Evolutionary conservation across 2,113 vertebrate species (phyloP).

Genomic region (Hydropotes inermis): DNA sequence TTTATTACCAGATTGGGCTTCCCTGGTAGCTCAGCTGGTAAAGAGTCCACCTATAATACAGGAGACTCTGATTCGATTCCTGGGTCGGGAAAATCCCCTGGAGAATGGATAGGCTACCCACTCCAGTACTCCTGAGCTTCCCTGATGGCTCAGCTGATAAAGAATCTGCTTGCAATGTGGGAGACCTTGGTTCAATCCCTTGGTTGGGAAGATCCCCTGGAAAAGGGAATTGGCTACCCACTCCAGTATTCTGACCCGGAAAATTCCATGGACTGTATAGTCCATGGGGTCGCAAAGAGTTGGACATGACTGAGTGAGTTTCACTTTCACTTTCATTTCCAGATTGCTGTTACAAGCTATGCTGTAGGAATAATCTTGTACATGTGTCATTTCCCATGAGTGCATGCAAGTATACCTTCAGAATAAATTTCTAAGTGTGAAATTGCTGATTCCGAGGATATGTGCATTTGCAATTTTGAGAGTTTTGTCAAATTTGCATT

Average conservation of each 20-base stretch:
- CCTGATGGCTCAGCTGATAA: background rate
- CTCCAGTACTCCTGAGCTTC: background rate
- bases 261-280: background rate
- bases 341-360: background rate
- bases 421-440: background rate
- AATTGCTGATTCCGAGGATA: background rate
- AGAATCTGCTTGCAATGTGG: background rate
- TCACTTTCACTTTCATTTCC: background rate
- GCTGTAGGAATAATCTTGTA: background rate
- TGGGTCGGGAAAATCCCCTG: background rate
- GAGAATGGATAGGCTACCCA: background rate
- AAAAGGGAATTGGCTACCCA: background rate
- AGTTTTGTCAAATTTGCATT: background rate
- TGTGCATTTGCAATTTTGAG: background rate
- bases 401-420: background rate
- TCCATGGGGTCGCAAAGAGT: background rate
- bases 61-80: background rate
- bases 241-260: background rate
- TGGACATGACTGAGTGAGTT: background rate
- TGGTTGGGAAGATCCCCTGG: background rate
- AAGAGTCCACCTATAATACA: accelerated
- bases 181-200: background rate
- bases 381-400: background rate
- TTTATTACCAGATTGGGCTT: background rate
- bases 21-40: background rate